phyloP scores from a whole-genome alignment of 2,113 vertebrate genomes.

The Sinocyclocheilus anophthalmus region DNA sequence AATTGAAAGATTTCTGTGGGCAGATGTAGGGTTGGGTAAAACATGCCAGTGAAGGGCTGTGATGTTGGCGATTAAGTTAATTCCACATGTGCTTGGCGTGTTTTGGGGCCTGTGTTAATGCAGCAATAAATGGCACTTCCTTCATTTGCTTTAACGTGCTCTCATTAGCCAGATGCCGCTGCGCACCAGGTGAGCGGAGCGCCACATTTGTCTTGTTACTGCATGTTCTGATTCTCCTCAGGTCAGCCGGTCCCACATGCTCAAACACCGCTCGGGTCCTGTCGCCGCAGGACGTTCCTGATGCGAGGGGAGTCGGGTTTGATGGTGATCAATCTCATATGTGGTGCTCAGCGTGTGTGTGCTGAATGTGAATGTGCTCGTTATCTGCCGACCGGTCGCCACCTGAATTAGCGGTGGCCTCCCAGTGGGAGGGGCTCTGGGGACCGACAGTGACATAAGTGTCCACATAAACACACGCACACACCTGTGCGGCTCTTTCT shows the following conservation, averaged over 20 bases:
- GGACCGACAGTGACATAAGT: conserved; percentile 31
- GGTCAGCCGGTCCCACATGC: conserved; percentile 36
- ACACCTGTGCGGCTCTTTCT: not conserved
- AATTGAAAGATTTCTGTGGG: not conserved
- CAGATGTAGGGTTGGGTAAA: not conserved
- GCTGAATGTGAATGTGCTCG: conserved; percentile 21
- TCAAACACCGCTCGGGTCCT: conserved; percentile 23
- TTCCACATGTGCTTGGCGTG: conserved; percentile 18
- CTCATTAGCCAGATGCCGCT: conserved; percentile 35
- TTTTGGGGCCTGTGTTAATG: not conserved
- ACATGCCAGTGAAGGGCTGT: not conserved
- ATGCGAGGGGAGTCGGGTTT: conserved; percentile 14
- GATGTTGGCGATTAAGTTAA: conserved; percentile 19
- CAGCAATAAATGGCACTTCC: not conserved
- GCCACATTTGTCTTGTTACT: conserved; percentile 31
- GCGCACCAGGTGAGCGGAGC: conserved; percentile 31
- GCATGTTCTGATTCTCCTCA: conserved; percentile 40
- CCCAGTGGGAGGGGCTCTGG: conserved; percentile 16
- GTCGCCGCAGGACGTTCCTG: conserved; percentile 32
- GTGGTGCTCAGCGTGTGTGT: conserved; percentile 6
- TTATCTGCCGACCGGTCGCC: conserved; percentile 4
- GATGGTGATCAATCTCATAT: conserved; percentile 33
- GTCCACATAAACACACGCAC: conserved; percentile 34
- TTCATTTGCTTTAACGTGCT: not conserved
- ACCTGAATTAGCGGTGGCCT: conserved; percentile 17